Evolutionary conservation across 1,140 invertebrate genomes (phyloP), one percentile per base, ranked within the genome.

Genomic region (Zaprionus africanus): DNA sequence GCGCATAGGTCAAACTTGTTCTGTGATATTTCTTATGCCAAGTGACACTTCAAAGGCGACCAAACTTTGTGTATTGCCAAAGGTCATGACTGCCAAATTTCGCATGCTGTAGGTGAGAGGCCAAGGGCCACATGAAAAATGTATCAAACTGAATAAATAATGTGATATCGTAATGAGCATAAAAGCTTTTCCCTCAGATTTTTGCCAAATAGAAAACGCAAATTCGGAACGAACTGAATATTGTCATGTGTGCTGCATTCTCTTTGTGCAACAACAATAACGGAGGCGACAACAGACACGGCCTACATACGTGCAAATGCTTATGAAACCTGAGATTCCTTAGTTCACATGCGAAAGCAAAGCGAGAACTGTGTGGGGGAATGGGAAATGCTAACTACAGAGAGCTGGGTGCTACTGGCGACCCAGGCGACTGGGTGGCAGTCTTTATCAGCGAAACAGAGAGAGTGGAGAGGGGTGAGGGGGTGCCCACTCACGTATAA

Each of bases 291-390:
- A 38, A 79, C 60, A 67, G 64, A 24, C 60, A 34, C 85, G 68
- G 79, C 71, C 83, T 88, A 87, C 71, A 84, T 88, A 87, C 83
- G 83, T 87, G 83, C 83, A 87, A 56, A 73, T 73, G 74, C 77
- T 74, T 73, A 61, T 73, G 84, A 87, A 90, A 87, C 78, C 75
- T 73, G 84, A 87, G 84, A 87, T 87, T 87, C 83, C 83, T 88
- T 67, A 51, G 73, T 57, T 54, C 60, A 54, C 65, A 84, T 61
- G 66, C 41, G 70, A 77, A 88, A 75, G 76, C 77, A 77, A 58
- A 77, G 67, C 66, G 65, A 69, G 46, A 79, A 85, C 49, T 46
- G 17, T 67, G 71, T 68, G 58, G 43, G 51, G 38, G 73, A 54
- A 41, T 64, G 60, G 56, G 54, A 71, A 73, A 59, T 60, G 36